Conservation (phyloP, 37 sponge, comb jelly and placozoan species). For the Halichondria panicea region DNA sequence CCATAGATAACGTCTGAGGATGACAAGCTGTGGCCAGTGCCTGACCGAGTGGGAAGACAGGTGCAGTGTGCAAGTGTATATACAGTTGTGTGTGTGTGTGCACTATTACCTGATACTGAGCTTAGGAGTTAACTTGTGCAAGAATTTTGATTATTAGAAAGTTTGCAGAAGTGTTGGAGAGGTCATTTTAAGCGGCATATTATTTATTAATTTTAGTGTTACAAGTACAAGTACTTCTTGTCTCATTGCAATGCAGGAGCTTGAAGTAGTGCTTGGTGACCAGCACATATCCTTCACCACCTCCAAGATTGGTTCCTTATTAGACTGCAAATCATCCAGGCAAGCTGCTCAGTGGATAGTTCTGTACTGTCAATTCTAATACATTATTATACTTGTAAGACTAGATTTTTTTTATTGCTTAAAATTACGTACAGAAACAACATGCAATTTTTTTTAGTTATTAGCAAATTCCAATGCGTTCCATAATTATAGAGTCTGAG, state of each 20-base stretch:
- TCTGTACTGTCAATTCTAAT: background rate
- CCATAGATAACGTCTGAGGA: slow-evolving; percentile 89
- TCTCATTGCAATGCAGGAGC: slow-evolving; percentile 54
- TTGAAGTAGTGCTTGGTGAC: slow-evolving; percentile 96
- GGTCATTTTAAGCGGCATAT: background rate
- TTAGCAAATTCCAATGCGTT: no score
- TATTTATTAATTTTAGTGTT: background rate
- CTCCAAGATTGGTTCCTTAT: slow-evolving; percentile 90
- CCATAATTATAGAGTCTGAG: no score
- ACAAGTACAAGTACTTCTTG: no score
- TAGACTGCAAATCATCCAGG: slow-evolving; percentile 94
- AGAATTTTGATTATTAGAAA: background rate
- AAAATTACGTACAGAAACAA: background rate
- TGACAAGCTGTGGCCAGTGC: slow-evolving; percentile 97
- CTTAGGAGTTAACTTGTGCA: no score
- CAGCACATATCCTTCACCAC: slow-evolving; percentile 98
- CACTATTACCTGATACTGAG: background rate
- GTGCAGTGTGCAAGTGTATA: slow-evolving; percentile 27
- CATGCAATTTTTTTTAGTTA: background rate
- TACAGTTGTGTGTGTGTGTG: background rate
- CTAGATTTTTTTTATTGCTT: background rate
- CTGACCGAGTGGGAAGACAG: slow-evolving; percentile 94
- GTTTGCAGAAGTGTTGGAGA: background rate
- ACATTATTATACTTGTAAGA: background rate
- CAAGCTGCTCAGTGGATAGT: slow-evolving; percentile 13